A percentile compares a stretch with the other conserved stretches of the same genome.
phyloP scores from a whole-genome alignment of 2,888 invertebrate genomes.

The Lepidochitona cinerea region DNA sequence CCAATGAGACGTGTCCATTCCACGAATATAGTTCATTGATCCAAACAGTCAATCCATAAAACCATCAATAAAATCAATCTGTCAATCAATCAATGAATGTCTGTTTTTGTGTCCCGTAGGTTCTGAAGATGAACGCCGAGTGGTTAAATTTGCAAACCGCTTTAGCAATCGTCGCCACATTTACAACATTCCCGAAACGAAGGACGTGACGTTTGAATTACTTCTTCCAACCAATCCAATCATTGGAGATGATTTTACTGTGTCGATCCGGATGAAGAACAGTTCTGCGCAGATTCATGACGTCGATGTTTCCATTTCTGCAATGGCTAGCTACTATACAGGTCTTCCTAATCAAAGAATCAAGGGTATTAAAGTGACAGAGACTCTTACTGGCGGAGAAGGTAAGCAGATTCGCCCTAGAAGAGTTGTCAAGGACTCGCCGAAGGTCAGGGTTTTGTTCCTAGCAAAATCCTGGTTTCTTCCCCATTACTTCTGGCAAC shows the following conservation, averaged over 20 bases:
- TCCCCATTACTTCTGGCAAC: too few species aligned
- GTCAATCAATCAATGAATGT: too few species aligned
- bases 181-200: constrained; percentile 31
- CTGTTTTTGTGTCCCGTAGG: constrained; percentile 32
- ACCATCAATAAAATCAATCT: too few species aligned
- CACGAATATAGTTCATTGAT: too few species aligned
- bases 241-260: constrained; percentile 40
- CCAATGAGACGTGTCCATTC: too few species aligned
- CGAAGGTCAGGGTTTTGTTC: too few species aligned
- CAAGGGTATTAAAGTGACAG: constrained; percentile 26
- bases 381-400: constrained; percentile 27
- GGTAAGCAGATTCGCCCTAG: too few species aligned
- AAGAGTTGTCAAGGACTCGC: too few species aligned
- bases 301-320: constrained; percentile 35
- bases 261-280: constrained; percentile 25
- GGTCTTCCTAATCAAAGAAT: constrained; percentile 44
- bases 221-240: constrained; percentile 29
- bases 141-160: constrained; percentile 47
- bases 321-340: constrained; percentile 47
- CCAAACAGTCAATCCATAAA: too few species aligned
- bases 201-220: constrained; percentile 36
- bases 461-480: too few species aligned
- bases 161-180: constrained; percentile 45
- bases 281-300: constrained; percentile 10
- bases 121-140: constrained; percentile 49